phyloP scores from a whole-genome alignment of 2,797 vertebrate species.

The Platyrinchus mystaceus region DNA sequence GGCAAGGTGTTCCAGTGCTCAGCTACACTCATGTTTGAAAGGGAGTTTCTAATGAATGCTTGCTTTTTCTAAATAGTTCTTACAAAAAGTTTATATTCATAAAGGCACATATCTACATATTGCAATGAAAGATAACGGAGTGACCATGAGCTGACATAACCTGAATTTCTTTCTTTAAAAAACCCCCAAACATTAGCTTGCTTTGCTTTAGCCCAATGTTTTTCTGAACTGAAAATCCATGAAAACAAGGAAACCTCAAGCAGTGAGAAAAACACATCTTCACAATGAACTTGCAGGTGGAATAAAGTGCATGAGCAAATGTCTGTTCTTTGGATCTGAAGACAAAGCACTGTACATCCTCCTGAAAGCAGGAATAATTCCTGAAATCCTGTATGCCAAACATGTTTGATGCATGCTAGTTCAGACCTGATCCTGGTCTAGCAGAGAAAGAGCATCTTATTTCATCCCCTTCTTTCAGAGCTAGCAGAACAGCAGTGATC shows the following conservation, averaged over 20 bases:
- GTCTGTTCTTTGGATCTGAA: background rate
- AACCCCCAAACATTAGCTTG: background rate
- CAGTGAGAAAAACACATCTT: background rate
- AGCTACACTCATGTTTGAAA: background rate
- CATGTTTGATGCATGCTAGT: background rate
- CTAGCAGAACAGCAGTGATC: background rate
- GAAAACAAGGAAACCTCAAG: background rate
- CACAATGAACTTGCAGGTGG: background rate
- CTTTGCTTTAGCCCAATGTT: background rate
- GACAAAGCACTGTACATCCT: background rate
- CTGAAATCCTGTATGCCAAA: background rate
- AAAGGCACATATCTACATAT: background rate
- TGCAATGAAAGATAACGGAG: background rate
- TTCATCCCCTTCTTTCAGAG: background rate
- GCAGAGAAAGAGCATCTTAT: background rate
- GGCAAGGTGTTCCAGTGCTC: background rate
- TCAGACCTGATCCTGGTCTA: background rate
- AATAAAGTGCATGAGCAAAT: background rate
- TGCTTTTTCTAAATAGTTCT: background rate
- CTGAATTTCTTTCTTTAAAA: background rate
- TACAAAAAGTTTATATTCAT: background rate
- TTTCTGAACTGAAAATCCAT: background rate
- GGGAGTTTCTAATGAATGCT: background rate
- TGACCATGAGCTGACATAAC: background rate
- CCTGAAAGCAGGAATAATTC: background rate